Evolutionary conservation across 2,797 vertebrate genomes (phyloP).

Genomic region (Chromobotia macracanthus): DNA sequence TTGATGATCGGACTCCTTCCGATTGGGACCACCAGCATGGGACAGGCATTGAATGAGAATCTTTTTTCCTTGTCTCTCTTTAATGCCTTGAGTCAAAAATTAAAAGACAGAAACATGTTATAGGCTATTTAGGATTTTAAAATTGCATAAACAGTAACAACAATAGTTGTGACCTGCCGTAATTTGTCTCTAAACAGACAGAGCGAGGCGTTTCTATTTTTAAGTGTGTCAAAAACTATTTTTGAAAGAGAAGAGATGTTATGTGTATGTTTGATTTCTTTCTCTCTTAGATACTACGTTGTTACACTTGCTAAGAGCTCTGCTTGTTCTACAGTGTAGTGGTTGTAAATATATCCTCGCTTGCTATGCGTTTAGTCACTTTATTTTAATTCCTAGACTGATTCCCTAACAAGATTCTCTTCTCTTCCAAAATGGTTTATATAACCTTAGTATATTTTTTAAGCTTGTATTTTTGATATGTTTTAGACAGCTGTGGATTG

Average conservation of each 20-base stretch:
- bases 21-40: slow-evolving; percentile 72
- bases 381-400: slow-evolving; percentile 83
- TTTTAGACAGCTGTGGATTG: slow-evolving; percentile 76
- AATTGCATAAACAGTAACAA: slow-evolving; percentile 74
- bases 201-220: slow-evolving; percentile 70
- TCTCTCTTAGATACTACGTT: slow-evolving; percentile 63
- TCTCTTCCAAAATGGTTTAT: slow-evolving; percentile 79
- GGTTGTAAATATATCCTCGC: slow-evolving; percentile 76
- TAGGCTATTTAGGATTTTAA: slow-evolving; percentile 83
- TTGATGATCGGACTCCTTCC: slow-evolving; percentile 65
- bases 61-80: slow-evolving; percentile 61
- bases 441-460: slow-evolving; percentile 73
- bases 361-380: slow-evolving; percentile 92
- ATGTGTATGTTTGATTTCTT: slow-evolving; percentile 64
- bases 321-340: slow-evolving; percentile 77
- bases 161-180: slow-evolving; percentile 66
- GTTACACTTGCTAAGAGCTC: slow-evolving; percentile 68
- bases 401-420: slow-evolving; percentile 80
- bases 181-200: slow-evolving; percentile 74
- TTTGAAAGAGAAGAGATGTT: slow-evolving; percentile 82
- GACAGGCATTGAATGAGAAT: slow-evolving; percentile 72
- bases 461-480: slow-evolving; percentile 77
- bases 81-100: slow-evolving; percentile 65
- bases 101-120: slow-evolving; percentile 72
- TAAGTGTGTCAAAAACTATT: slow-evolving; percentile 70